These are phyloP conservation scores for Rattus rattus DNA, from an alignment of 2,113 vertebrate genomes.

Conservation along the genomic window DNA sequence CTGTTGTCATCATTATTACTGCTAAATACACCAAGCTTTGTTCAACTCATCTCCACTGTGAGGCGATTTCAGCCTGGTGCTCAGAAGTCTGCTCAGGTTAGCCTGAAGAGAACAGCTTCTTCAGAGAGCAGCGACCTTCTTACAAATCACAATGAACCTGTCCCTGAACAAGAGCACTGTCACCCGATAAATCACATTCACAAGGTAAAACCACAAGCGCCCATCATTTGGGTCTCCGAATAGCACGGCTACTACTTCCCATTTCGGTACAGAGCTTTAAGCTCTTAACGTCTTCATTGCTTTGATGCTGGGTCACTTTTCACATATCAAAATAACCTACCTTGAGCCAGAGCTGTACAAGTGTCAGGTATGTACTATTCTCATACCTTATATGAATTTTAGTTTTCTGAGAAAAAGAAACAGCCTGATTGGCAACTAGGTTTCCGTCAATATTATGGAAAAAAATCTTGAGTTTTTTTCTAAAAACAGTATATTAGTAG, in stretches of 20 bases:
- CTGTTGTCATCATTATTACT: neutral
- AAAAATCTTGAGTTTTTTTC: slow-evolving; percentile 10
- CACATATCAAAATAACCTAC: slow-evolving; percentile 47
- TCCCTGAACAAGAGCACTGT: neutral
- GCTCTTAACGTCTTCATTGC: neutral
- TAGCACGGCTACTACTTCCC: slow-evolving; percentile 11
- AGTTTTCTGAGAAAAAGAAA: slow-evolving; percentile 68
- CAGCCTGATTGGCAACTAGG: slow-evolving; percentile 58
- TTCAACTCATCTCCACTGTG: slow-evolving; percentile 12
- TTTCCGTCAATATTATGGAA: slow-evolving; percentile 48
- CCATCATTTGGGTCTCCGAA: neutral
- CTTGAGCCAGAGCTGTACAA: slow-evolving; percentile 3
- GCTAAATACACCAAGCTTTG: slow-evolving; percentile 30
- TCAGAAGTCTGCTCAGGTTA: slow-evolving; percentile 37
- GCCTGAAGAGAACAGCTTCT: neutral
- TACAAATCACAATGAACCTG: neutral
- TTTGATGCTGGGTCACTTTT: slow-evolving; percentile 52
- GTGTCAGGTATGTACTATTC: neutral
- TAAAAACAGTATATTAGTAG: neutral
- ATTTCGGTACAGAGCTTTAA: neutral
- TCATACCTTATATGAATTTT: slow-evolving; percentile 28
- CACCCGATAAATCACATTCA: slow-evolving; percentile 43
- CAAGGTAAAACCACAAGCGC: slow-evolving; percentile 23
- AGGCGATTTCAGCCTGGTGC: neutral
- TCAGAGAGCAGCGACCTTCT: neutral